Conservation (phyloP, 2,113 vertebrate species). For the Apus apus region DNA sequence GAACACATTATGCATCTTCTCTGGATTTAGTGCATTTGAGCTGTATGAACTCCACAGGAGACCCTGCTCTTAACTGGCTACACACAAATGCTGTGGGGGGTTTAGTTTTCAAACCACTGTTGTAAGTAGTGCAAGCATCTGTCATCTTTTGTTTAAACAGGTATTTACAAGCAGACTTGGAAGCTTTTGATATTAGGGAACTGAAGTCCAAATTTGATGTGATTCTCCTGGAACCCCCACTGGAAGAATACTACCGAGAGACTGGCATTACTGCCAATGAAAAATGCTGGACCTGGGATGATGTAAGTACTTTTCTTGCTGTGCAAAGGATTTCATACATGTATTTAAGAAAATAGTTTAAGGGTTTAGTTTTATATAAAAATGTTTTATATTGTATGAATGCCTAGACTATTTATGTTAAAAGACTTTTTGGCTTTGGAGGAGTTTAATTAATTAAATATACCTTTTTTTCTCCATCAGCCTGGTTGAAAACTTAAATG, state of each 20-base stretch:
- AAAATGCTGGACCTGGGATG: conserved; percentile 97
- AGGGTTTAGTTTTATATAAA: neutral
- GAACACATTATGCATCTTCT: neutral
- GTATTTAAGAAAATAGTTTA: neutral
- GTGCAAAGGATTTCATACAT: neutral
- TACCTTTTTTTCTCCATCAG: neutral
- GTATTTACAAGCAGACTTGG: conserved; percentile 95
- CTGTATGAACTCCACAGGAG: neutral
- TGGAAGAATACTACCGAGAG: conserved; percentile 97
- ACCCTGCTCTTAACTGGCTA: neutral
- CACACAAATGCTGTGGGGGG: neutral
- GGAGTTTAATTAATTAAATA: neutral
- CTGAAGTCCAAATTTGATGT: conserved; percentile 96
- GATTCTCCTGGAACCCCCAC: conserved; percentile 92
- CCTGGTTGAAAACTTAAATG: neutral
- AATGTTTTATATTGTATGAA: neutral
- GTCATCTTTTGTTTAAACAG: conserved; percentile 65
- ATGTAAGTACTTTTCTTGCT: conserved; percentile 76
- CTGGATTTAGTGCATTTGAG: neutral
- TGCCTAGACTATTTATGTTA: neutral
- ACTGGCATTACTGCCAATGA: conserved; percentile 95
- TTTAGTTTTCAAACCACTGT: neutral
- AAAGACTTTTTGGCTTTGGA: neutral
- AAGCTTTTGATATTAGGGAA: conserved; percentile 92
- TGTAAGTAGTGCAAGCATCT: neutral